These are phyloP conservation scores for Sigmodon hispidus DNA, from an alignment of 2,113 vertebrate species.

Conservation along the genomic window DNA sequence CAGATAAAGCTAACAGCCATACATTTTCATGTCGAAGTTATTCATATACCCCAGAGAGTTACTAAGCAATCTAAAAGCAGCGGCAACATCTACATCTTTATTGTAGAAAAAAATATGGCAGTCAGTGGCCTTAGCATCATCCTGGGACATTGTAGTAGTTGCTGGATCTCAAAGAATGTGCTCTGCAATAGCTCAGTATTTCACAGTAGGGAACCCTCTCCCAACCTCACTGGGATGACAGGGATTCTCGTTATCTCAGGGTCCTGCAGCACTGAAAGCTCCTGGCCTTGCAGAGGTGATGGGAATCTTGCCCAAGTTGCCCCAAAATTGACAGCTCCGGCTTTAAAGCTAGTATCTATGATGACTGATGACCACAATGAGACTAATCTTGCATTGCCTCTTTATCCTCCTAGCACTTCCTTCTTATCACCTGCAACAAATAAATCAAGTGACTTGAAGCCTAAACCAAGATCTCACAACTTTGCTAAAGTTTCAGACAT, in stretches of 20 bases:
- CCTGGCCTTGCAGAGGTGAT: not conserved
- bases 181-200: not conserved
- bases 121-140: not conserved
- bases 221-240: not conserved
- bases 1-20: slow-evolving; percentile 3
- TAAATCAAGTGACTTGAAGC: not conserved
- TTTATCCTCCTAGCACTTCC: not conserved
- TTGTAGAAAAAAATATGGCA: not conserved
- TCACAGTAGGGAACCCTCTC: not conserved
- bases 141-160: not conserved
- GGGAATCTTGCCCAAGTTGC: not conserved
- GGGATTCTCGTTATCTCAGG: not conserved
- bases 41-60: not conserved
- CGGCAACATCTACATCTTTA: not conserved
- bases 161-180: not conserved
- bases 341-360: not conserved
- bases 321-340: not conserved
- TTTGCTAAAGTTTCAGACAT: not conserved
- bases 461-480: not conserved
- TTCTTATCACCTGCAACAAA: not conserved
- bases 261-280: not conserved
- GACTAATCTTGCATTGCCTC: not conserved
- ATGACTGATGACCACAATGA: not conserved
- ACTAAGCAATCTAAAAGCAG: not conserved
- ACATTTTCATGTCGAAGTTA: not conserved